A percentile compares a stretch with the other conserved stretches of the same genome.
Conservation (phyloP, 2,797 vertebrate genomes). For the Chromis chromis region DNA sequence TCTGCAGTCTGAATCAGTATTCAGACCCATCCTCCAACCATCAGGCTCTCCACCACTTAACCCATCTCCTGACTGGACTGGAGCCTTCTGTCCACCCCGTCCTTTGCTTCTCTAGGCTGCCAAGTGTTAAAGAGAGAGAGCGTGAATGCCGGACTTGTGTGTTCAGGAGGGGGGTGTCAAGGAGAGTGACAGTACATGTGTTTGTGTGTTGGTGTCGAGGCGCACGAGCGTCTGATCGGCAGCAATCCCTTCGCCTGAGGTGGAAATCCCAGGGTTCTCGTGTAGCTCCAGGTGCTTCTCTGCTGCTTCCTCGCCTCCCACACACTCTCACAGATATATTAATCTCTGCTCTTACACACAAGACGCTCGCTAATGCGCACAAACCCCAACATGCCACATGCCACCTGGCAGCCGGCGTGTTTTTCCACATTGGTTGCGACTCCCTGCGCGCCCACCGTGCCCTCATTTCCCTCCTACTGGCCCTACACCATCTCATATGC, state of each 20-base stretch:
- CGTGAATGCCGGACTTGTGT: conserved; percentile 15
- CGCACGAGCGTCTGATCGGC: conserved; percentile 23
- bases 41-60: conserved; percentile 48
- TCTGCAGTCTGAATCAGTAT: conserved; percentile 68
- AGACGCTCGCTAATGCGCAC: conserved; percentile 50
- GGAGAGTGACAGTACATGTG: conserved; percentile 27
- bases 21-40: conserved; percentile 51
- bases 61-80: conserved; percentile 37
- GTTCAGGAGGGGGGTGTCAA: conserved; percentile 10
- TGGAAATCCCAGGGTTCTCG: conserved; percentile 61
- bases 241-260: conserved; percentile 54
- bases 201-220: neutral
- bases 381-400: conserved; percentile 44
- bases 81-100: conserved; percentile 17
- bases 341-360: conserved; percentile 46
- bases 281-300: conserved; percentile 57
- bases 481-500: conserved; percentile 39
- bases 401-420: conserved; percentile 59
- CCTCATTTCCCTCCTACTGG: conserved; percentile 46
- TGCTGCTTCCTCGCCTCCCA: conserved; percentile 44
- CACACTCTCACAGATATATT: conserved; percentile 45
- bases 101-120: conserved; percentile 34
- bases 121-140: neutral
- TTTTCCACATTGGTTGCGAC: conserved; percentile 32
- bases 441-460: conserved; percentile 37